These are phyloP conservation scores for Euzetes globulus DNA, from an alignment of 2,888 invertebrate genomes.

Conservation along the genomic window DNA sequence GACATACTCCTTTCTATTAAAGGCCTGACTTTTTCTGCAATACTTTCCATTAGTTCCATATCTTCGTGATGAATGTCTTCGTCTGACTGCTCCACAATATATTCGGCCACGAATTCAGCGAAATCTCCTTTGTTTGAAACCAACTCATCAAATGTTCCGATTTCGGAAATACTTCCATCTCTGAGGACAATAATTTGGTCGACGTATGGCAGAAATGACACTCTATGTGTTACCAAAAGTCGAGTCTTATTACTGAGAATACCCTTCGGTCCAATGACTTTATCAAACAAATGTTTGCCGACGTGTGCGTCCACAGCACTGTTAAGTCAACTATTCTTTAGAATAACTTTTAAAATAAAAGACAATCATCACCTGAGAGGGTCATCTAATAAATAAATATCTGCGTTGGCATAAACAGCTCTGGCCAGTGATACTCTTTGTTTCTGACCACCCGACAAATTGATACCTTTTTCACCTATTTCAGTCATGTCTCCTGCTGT, in stretches of 20 bases:
- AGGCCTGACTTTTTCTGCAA: conserved; percentile 22
- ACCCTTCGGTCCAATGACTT: conserved; percentile 48
- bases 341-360: background rate
- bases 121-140: conserved; percentile 49
- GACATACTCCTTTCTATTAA: conserved; percentile 2
- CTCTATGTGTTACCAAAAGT: conserved; percentile 52
- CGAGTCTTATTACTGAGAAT: conserved; percentile 51
- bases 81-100: conserved; percentile 43
- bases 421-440: conserved; percentile 35
- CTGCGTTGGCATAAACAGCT: conserved; percentile 36
- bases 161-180: conserved; percentile 49
- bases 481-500: conserved; percentile 47
- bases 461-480: conserved; percentile 53
- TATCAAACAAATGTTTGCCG: conserved; percentile 49
- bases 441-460: conserved; percentile 45
- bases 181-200: conserved; percentile 50
- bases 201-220: conserved; percentile 50
- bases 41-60: conserved; percentile 10
- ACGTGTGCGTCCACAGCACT: conserved; percentile 51
- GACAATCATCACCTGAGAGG: conserved; percentile 32
- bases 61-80: conserved; percentile 18
- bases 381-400: conserved; percentile 37
- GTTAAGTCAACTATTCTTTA: conserved; percentile 39
- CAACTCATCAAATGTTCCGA: conserved; percentile 49
- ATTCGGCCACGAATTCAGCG: conserved; percentile 50